Evolutionary conservation across 2,797 vertebrate species (phyloP), one percentile per base, ranked within the genome.

Genomic region (Schizopygopsis pylzovi): DNA sequence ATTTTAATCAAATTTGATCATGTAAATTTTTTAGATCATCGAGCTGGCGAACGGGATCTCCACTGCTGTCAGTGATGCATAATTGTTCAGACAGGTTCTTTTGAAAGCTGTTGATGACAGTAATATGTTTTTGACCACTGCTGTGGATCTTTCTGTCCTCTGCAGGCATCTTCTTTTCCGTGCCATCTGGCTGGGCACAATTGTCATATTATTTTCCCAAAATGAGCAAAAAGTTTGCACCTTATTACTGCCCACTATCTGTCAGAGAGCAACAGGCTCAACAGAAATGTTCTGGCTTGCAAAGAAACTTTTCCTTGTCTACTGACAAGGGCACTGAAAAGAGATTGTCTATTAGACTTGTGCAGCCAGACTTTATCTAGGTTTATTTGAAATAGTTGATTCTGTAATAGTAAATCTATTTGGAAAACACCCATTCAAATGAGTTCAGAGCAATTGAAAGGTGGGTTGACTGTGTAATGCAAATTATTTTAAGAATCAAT

Each of bases 161-260:
- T 71, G n/a, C 20, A 4, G 15, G 71, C 18, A 61, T 39, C 37
- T 75, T 63, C 41, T 33, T 83, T 63, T 37, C 61, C 4, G 1
- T 68, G 45, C 9, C 52, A 71, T 15, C 33, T 11, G 28, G 28
- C 43, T 15, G 8, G 28, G 47, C 5, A 39, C 28, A 56, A 65
- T 75, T 75, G 43, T 39, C 54, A 75, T 25, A 9, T 43, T 39
- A 75, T 8, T 65, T 76, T 47, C 71, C 52, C 4, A 33, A 56
- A 76, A 67, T 76, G 79, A 75, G 65, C 47, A n/a, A n/a, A n/a
- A 63, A 61, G 76, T 75, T 83, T 49, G 28, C 82, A 49, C 56
- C 82, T 76, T 73, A 83, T 83, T 83, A 83, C 71, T 65, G 56
- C 65, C 20, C 56, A 39, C 6, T 83, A 13, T 82, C 56, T 76